A percentile compares a stretch with the other conserved stretches of the same genome.
Conservation (phyloP, 2,888 invertebrate species). For the Drosophila peninsularis region DNA sequence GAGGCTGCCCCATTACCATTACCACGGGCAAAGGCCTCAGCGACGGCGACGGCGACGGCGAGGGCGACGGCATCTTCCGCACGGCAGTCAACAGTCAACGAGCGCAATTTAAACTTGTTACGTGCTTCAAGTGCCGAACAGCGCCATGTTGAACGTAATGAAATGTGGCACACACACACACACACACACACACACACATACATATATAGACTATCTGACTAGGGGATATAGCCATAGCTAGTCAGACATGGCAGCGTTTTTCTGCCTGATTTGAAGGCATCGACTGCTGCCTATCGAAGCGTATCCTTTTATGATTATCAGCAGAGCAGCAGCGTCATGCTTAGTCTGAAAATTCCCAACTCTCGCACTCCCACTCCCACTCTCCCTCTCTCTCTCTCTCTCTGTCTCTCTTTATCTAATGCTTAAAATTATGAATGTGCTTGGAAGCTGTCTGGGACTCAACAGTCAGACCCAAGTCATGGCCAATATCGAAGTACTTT, state of each 20-base stretch:
- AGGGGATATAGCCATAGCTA: constrained; percentile 54
- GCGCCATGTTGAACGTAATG: constrained; percentile 74
- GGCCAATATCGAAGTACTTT: constrained; percentile 43
- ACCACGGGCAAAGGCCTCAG: constrained; percentile 17
- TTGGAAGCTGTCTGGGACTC: constrained; percentile 36
- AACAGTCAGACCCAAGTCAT: constrained; percentile 43
- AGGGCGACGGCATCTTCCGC: constrained; percentile 63
- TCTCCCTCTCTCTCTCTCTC: neutral
- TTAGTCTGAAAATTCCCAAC: constrained; percentile 20
- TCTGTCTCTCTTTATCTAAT: constrained; percentile 51
- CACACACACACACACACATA: constrained; percentile 32
- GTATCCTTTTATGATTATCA: constrained; percentile 75
- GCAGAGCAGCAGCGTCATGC: constrained; percentile 56
- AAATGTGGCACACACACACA: constrained; percentile 60
- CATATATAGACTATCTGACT: constrained; percentile 11
- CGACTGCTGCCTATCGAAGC: constrained; percentile 65
- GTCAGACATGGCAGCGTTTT: constrained; percentile 74
- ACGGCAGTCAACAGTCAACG: constrained; percentile 78
- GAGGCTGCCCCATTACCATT: constrained; percentile 19
- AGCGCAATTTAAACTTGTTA: constrained; percentile 80
- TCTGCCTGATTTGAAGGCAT: constrained; percentile 76
- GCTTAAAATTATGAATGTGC: constrained; percentile 66
- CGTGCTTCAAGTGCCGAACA: constrained; percentile 69
- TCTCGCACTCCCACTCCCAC: neutral
- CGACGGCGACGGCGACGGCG: constrained; percentile 44